A percentile compares a stretch with the other conserved stretches of the same genome.
phyloP scores from a whole-genome alignment of 1,140 invertebrate genomes.

The Danaus plexippus region DNA sequence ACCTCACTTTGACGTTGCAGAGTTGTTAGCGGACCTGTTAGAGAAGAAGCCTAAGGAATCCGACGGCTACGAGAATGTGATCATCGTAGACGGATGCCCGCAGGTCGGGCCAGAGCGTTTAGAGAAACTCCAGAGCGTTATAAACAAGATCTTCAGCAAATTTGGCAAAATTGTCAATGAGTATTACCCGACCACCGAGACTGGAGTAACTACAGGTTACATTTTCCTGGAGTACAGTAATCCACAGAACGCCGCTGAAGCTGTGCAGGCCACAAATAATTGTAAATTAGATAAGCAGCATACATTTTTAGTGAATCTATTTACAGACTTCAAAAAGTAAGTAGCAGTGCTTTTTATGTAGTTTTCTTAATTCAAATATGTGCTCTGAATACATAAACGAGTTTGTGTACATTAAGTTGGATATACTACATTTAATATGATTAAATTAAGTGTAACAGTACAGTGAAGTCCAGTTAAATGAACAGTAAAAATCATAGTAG shows the following conservation, averaged over 20 bases:
- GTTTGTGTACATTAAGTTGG: too few species aligned
- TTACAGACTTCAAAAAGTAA: slow-evolving; percentile 96
- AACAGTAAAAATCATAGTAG: too few species aligned
- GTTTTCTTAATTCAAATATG: background rate
- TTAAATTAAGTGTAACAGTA: too few species aligned
- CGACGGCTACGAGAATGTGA: slow-evolving; percentile 95
- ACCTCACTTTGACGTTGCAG: slow-evolving; percentile 77
- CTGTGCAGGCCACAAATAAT: slow-evolving; percentile 90
- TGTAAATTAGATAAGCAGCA: slow-evolving; percentile 97
- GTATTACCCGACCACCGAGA: slow-evolving; percentile 88
- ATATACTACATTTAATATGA: too few species aligned
- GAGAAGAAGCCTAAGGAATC: slow-evolving; percentile 91
- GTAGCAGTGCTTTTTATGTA: slow-evolving; percentile 31
- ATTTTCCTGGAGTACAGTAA: slow-evolving; percentile 94
- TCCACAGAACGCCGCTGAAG: slow-evolving; percentile 86
- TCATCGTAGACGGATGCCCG: slow-evolving; percentile 97
- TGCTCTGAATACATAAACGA: background rate
- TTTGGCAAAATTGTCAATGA: slow-evolving; percentile 94
- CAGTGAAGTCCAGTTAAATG: too few species aligned
- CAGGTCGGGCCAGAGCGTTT: slow-evolving; percentile 92
- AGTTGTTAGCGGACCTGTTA: slow-evolving; percentile 89
- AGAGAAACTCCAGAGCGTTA: slow-evolving; percentile 94
- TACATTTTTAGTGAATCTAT: slow-evolving; percentile 95
- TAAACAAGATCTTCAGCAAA: slow-evolving; percentile 93
- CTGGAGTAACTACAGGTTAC: slow-evolving; percentile 91